These are phyloP conservation scores for Bucco capensis DNA, from an alignment of 2,113 vertebrate species.

Conservation along the genomic window DNA sequence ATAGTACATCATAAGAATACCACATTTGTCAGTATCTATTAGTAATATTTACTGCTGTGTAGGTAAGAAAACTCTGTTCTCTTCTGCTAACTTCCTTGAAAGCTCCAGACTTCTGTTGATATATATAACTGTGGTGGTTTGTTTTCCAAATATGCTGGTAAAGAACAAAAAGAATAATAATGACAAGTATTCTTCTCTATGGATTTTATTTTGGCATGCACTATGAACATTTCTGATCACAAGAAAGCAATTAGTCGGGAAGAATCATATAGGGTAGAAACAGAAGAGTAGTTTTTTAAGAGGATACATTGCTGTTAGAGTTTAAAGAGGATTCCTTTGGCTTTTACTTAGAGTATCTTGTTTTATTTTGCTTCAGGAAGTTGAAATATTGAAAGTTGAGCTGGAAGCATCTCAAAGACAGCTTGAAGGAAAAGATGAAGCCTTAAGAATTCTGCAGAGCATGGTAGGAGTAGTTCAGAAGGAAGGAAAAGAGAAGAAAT, in stretches of 20 bases:
- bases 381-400: slow-evolving; percentile 82
- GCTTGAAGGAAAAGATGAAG: slow-evolving; percentile 92
- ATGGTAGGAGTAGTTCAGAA: slow-evolving; percentile 75
- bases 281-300: background rate
- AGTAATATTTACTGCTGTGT: background rate
- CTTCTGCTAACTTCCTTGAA: background rate
- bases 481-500: background rate
- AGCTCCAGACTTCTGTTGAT: background rate
- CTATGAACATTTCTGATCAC: background rate
- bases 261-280: background rate
- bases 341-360: background rate
- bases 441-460: slow-evolving; percentile 89
- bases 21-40: background rate
- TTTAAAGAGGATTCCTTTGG: accelerated
- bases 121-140: background rate
- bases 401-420: slow-evolving; percentile 87
- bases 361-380: slow-evolving; percentile 73
- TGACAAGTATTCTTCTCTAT: background rate
- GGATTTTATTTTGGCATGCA: background rate
- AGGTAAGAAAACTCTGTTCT: background rate
- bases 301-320: background rate
- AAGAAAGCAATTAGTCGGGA: background rate
- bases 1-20: background rate
- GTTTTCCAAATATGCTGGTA: background rate
- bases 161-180: background rate